Base-by-base conservation (phyloP, 2,888 invertebrate species). In the Lepetodrilus schrolli region DNA sequence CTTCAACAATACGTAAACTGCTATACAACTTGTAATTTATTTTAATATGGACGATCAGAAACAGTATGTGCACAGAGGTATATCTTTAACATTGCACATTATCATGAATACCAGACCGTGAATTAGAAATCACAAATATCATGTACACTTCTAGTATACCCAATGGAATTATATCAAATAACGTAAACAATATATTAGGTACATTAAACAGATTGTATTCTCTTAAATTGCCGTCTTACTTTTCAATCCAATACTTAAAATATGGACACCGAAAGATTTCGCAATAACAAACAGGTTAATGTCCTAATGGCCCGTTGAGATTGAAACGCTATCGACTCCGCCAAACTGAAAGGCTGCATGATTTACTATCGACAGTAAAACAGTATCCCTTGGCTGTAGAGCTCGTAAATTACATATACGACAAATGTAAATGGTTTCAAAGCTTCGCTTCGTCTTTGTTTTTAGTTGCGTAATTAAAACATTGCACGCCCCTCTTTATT, bases 371-470 rank as follows among this genome's bases (percentile, higher is more conserved):
- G 58, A 30, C 58, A 58, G 58, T 58, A 30, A 30, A 58, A 58
- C 30, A 58, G 58, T 58, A 58, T 58, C 58, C 34, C 26, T 58
- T 58, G 17, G 23, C 58, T 58, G 26, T 58, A 58, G 34, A 30
- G 58, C 58, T 58, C 58, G 58, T 58, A 58, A 58, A 58, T 58
- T 58, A 58, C 58, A 17, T 58, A 58, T 58, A 58, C 34, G 58
- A 58, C 58, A 30, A 58, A 58, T 58, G 58, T 30, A 30, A 10
- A 43, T 43, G 30, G 21, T 13, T n/a, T 30, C 30, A 58, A 13
- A 17, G 58, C 58, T 30, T 34, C 17, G 58, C 13, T 17, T 17
- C 58, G 26, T 23, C 58, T 58, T 58, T 58, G 58, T 58, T 58
- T 58, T 58, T 58, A 30, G 58, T 58, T 58, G 34, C 34, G 58